Evolutionary conservation across 2,113 vertebrate genomes (phyloP).

Genomic region (Brevimyrus niger): DNA sequence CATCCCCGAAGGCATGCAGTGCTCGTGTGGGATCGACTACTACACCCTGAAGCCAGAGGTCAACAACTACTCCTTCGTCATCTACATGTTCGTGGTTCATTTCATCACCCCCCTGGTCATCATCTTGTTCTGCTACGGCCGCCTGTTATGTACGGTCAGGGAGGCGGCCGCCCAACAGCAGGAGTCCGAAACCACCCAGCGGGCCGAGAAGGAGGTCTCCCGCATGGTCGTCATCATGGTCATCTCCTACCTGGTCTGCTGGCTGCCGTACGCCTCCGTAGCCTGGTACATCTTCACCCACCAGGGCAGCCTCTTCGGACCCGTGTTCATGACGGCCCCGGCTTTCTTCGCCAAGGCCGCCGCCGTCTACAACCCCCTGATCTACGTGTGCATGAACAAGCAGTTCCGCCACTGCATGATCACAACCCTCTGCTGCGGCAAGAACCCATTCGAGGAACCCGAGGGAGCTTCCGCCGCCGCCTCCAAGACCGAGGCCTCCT

Average conservation of each 20-base stretch:
- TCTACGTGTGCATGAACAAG: constrained; percentile 96
- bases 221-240: constrained; percentile 96
- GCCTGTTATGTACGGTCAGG: constrained; percentile 90
- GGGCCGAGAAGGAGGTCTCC: constrained; percentile 91
- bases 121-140: constrained; percentile 92
- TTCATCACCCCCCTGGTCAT: constrained; percentile 60
- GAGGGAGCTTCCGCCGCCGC: constrained; percentile 73
- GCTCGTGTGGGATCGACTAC: constrained; percentile 91
- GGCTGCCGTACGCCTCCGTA: constrained; percentile 77
- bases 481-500: constrained; percentile 87
- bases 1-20: constrained; percentile 96
- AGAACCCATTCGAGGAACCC: constrained; percentile 82
- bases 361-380: constrained; percentile 85
- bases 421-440: constrained; percentile 92
- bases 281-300: constrained; percentile 87
- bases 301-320: constrained; percentile 81
- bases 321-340: constrained; percentile 87
- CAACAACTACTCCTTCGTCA: constrained; percentile 88
- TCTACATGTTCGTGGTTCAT: constrained; percentile 94
- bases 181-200: constrained; percentile 94
- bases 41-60: constrained; percentile 78
- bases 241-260: constrained; percentile 76
- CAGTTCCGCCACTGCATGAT: constrained; percentile 99
- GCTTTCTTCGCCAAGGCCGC: constrained; percentile 92
- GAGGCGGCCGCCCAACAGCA: constrained; percentile 94